Evolutionary conservation across 2,113 vertebrate genomes (phyloP).

Genomic region (Amblyopsis rosae): DNA sequence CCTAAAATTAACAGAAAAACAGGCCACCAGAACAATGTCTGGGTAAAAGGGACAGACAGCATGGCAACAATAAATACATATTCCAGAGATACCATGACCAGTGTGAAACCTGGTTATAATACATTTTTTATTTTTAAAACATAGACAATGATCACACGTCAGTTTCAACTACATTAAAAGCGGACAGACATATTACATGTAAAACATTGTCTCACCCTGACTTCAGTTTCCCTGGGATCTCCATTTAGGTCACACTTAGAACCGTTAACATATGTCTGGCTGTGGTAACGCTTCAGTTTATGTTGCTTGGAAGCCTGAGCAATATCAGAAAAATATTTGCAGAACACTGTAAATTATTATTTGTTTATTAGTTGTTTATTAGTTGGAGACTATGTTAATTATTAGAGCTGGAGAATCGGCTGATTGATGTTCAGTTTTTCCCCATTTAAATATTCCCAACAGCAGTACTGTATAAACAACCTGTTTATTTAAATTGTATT

Average conservation of each 20-base stretch:
- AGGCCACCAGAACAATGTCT: no score
- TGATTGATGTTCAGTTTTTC: neutral
- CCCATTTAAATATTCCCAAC: neutral
- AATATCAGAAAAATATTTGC: neutral
- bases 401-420: neutral
- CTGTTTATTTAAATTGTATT: neutral
- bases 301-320: constrained; percentile 90
- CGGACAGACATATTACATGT: neutral
- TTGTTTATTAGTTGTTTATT: no score
- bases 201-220: constrained; percentile 81
- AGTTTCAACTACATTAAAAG: neutral
- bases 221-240: constrained; percentile 86
- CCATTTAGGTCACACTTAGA: constrained; percentile 93
- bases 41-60: no score
- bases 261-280: constrained; percentile 92
- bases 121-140: no score
- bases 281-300: constrained; percentile 90
- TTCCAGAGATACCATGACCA: no score
- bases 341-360: neutral
- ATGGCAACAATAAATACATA: no score
- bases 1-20: no score
- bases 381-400: neutral
- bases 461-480: neutral
- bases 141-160: neutral
- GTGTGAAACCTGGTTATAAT: no score